A percentile compares a stretch with the other conserved stretches of the same genome.
Evolutionary conservation across 2,797 vertebrate genomes (phyloP).

Genomic region (Hyperoplus immaculatus): DNA sequence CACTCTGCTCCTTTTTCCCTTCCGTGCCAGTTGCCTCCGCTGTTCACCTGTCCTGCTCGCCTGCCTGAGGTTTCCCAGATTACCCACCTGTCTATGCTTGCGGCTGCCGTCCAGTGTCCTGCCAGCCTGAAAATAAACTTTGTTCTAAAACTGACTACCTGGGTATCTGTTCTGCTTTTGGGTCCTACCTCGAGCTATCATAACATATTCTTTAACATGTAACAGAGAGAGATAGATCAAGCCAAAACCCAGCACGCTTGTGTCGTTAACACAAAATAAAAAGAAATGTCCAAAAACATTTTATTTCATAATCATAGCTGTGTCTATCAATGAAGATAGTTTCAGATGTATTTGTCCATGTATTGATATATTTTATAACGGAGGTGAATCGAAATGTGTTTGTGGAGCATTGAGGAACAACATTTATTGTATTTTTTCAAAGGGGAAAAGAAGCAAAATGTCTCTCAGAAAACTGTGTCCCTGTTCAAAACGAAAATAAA

Average conservation of each 20-base stretch:
- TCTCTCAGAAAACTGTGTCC: background rate
- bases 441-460: background rate
- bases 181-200: background rate
- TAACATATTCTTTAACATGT: background rate
- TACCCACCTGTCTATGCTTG: no score
- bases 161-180: no score
- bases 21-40: no score
- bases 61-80: no score
- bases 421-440: background rate
- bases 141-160: no score
- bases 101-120: no score
- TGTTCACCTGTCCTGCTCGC: no score
- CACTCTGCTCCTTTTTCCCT: no score
- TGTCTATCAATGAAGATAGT: background rate
- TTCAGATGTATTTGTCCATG: background rate
- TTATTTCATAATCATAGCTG: no score
- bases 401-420: background rate
- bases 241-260: background rate
- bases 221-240: background rate
- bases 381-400: background rate
- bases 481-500: background rate
- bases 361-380: background rate
- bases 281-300: no score
- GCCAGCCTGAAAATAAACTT: no score
- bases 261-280: no score